These are phyloP conservation scores for Leptinotarsa texana DNA, from an alignment of 1,140 invertebrate species.

Conservation along the genomic window DNA sequence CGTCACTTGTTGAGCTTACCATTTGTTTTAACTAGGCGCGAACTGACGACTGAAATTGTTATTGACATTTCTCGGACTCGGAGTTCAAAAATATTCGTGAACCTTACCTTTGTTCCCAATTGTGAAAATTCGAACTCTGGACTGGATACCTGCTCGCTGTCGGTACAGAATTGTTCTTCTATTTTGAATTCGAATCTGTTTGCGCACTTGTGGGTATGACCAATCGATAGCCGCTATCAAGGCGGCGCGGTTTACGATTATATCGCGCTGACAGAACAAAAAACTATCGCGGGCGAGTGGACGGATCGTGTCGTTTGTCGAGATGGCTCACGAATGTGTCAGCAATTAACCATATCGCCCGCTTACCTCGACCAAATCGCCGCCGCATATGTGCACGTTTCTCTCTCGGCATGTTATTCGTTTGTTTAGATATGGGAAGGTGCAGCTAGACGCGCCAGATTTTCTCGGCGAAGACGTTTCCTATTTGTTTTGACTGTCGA, in stretches of 20 bases:
- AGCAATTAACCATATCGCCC: constrained; percentile 6
- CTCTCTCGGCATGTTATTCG: neutral
- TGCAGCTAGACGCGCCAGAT: neutral
- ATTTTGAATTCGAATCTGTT: neutral
- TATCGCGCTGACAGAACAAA: constrained; percentile 12
- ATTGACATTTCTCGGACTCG: neutral
- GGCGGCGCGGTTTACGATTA: neutral
- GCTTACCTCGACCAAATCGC: constrained; percentile 2
- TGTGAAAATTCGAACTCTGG: neutral
- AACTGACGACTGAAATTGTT: neutral
- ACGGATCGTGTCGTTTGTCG: neutral
- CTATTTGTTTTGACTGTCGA: constrained; percentile 10
- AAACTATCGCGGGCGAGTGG: neutral
- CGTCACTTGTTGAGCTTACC: neutral
- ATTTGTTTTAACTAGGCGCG: neutral
- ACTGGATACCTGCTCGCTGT: neutral
- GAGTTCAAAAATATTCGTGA: neutral
- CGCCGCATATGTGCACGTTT: neutral
- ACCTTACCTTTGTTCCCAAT: constrained; percentile 5
- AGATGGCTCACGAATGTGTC: constrained; percentile 7
- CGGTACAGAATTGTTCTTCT: neutral
- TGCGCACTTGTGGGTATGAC: neutral
- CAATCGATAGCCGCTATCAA: constrained; percentile 5
- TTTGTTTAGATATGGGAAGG: constrained; percentile 13
- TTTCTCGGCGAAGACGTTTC: neutral